Conservation (phyloP, 2,797 vertebrate species). For the Hemitrygon akajei region DNA sequence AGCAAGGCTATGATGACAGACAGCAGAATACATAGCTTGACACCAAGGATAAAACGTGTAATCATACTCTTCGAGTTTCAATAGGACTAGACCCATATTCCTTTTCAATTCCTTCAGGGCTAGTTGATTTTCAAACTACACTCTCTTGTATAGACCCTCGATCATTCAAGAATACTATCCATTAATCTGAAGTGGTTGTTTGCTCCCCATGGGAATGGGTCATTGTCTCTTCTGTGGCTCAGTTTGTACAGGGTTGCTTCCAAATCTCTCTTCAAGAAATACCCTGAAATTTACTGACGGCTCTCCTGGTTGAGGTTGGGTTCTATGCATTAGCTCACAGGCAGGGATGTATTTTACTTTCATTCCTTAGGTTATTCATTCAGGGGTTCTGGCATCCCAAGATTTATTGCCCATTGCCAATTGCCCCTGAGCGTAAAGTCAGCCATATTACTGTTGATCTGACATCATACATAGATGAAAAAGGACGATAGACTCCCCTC, state of each 20-base stretch:
- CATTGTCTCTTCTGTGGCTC: background rate
- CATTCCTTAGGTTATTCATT: background rate
- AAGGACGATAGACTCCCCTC: no score
- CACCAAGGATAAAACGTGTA: background rate
- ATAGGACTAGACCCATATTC: background rate
- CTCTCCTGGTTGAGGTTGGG: background rate
- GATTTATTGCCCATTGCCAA: no score
- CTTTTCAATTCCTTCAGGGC: constrained; percentile 1
- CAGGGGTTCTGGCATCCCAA: no score
- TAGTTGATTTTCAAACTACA: background rate
- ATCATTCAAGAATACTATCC: constrained; percentile 26
- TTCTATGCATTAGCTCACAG: background rate
- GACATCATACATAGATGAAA: no score
- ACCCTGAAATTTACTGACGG: background rate
- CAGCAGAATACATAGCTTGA: constrained; percentile 23
- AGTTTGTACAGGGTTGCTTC: background rate
- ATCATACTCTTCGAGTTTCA: background rate
- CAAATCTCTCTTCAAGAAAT: background rate
- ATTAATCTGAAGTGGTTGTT: background rate
- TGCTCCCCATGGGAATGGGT: background rate
- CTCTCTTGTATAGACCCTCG: background rate
- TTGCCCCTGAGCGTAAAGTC: no score
- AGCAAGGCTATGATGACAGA: background rate
- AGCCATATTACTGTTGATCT: no score
- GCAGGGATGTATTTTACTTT: background rate